Conservation (phyloP, 2,113 vertebrate species). For the Notarius lentiginosus region DNA sequence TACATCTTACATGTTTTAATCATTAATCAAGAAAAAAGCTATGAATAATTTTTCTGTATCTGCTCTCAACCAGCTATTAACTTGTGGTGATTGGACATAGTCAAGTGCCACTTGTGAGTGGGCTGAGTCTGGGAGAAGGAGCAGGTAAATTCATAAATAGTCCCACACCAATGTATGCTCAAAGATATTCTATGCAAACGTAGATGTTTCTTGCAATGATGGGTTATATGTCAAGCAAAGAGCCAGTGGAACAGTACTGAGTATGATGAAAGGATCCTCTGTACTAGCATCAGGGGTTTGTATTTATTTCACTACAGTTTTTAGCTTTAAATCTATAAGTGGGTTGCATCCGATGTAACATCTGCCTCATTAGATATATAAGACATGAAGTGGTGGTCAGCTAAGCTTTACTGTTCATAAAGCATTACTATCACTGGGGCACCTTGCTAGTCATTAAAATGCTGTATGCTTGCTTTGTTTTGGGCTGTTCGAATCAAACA, state of each 20-base stretch:
- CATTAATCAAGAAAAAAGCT: conserved; percentile 3
- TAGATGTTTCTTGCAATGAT: neutral
- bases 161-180: neutral
- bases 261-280: neutral
- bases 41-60: neutral
- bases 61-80: conserved; percentile 20
- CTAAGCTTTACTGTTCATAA: no score
- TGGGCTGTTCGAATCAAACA: no score
- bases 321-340: neutral
- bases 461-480: no score
- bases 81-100: neutral
- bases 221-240: neutral
- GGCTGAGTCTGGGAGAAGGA: neutral
- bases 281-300: neutral
- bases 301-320: neutral
- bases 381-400: no score
- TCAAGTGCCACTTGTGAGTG: neutral
- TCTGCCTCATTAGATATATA: no score
- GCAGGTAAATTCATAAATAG: neutral
- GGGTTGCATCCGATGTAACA: no score
- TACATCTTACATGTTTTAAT: neutral
- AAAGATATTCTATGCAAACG: neutral
- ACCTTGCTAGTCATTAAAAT: no score
- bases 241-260: neutral
- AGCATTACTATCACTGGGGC: no score